phyloP scores from a whole-genome alignment of 1,140 invertebrate species.

The Hetaerina americana region DNA sequence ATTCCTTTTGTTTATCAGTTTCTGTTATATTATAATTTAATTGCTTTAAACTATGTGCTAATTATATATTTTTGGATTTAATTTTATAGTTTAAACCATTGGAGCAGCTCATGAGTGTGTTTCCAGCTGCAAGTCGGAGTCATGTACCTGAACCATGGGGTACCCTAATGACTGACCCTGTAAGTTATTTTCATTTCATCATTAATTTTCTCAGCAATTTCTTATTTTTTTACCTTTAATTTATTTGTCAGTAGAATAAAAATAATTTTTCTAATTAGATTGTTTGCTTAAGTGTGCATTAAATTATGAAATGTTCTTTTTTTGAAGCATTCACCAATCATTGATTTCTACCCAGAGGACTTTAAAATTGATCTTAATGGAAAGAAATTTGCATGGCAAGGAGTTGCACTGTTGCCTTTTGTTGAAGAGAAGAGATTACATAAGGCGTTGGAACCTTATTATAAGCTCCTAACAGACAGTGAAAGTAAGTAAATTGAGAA shows the following conservation, averaged over 20 bases:
- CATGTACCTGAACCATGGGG: constrained; percentile 92
- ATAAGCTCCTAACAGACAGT: constrained; percentile 59
- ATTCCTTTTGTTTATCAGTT: no score
- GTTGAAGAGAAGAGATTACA: constrained; percentile 90
- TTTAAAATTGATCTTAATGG: constrained; percentile 99
- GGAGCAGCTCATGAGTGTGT: constrained; percentile 98
- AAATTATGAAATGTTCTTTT: neutral
- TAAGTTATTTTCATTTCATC: constrained; percentile 32
- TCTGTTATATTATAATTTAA: no score
- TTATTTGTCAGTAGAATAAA: neutral
- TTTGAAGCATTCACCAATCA: constrained; percentile 77
- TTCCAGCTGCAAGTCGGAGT: constrained; percentile 89
- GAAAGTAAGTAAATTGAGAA: constrained; percentile 49
- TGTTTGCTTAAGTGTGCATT: neutral
- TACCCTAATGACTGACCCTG: constrained; percentile 83
- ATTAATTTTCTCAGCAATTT: neutral
- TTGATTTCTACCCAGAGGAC: constrained; percentile 97
- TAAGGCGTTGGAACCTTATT: constrained; percentile 69
- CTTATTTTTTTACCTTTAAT: neutral
- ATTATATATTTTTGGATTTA: constrained; percentile 6
- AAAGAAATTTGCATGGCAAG: constrained; percentile 99
- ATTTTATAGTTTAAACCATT: constrained; percentile 76
- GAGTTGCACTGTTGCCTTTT: constrained; percentile 94
- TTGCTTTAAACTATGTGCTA: neutral
- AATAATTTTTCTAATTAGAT: neutral